Conservation (phyloP, 2,888 invertebrate species). For the Dioctria rufipes region DNA sequence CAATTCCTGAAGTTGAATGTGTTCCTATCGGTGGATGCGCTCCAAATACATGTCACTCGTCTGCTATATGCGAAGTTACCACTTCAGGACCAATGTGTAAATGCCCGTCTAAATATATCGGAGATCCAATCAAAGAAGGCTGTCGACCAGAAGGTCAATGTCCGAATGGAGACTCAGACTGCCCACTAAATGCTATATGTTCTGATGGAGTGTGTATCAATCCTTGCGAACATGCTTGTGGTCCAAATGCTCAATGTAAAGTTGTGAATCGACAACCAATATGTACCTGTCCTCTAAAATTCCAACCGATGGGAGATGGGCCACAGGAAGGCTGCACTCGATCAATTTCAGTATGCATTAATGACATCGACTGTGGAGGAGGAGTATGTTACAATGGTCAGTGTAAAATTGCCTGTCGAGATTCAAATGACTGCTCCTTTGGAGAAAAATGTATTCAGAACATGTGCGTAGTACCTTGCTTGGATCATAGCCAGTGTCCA, state of each 20-base stretch:
- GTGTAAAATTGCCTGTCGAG: constrained; percentile 86
- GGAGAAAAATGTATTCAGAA: constrained; percentile 86
- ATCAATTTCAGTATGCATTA: constrained; percentile 77
- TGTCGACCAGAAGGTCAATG: constrained; percentile 86
- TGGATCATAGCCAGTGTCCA: constrained; percentile 86
- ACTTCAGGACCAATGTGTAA: constrained; percentile 82
- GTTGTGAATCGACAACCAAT: constrained; percentile 82
- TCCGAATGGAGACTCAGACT: constrained; percentile 80
- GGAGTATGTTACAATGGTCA: constrained; percentile 87
- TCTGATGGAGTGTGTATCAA: constrained; percentile 81
- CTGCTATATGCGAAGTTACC: constrained; percentile 83
- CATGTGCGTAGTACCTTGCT: constrained; percentile 85
- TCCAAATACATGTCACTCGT: constrained; percentile 85
- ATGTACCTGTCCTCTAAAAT: constrained; percentile 85
- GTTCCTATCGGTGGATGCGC: constrained; percentile 80
- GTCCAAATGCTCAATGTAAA: constrained; percentile 85
- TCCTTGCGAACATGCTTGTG: constrained; percentile 88
- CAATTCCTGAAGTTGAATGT: constrained; percentile 88
- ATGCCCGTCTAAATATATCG: constrained; percentile 83
- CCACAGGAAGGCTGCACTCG: constrained; percentile 82
- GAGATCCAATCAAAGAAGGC: constrained; percentile 83
- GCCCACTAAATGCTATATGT: constrained; percentile 83
- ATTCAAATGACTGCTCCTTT: constrained; percentile 82
- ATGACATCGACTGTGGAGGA: constrained; percentile 84
- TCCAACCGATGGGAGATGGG: constrained; percentile 78